Percentiles rank a stretch among this genome's conserved stretches.
phyloP scores from a whole-genome alignment of 2,797 vertebrate genomes.

The Mus spretus region DNA sequence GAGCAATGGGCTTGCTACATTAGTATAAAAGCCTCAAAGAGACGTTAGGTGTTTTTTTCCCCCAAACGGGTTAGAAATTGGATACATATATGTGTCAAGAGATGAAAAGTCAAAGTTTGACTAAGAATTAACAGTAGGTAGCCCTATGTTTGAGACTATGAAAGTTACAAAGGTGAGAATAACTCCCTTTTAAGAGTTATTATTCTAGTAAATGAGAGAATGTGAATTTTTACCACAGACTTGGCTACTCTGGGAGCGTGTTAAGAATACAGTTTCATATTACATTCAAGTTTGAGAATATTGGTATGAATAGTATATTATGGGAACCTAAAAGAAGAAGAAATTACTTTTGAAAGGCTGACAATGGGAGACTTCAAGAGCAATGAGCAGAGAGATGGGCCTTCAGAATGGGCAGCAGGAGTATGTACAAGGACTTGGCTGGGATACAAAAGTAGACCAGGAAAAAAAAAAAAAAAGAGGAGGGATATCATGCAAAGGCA shows the following conservation, averaged over 20 bases:
- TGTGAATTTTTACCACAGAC: neutral
- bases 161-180: conserved; percentile 1
- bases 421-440: neutral
- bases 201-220: neutral
- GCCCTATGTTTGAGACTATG: neutral
- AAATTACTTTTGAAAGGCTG: conserved; percentile 12
- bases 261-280: neutral
- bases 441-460: neutral
- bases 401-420: neutral
- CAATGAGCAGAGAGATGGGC: neutral
- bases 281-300: neutral
- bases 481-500: neutral
- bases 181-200: neutral
- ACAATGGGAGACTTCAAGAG: neutral
- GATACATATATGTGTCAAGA: neutral
- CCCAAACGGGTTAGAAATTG: neutral
- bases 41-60: neutral
- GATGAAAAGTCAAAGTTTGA: neutral
- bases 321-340: neutral
- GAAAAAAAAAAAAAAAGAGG: neutral
- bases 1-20: neutral
- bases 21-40: neutral
- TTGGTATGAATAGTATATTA: neutral
- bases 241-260: neutral
- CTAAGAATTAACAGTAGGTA: neutral